Conservation (phyloP, 2,113 vertebrate genomes). For the Struthio camelus region DNA sequence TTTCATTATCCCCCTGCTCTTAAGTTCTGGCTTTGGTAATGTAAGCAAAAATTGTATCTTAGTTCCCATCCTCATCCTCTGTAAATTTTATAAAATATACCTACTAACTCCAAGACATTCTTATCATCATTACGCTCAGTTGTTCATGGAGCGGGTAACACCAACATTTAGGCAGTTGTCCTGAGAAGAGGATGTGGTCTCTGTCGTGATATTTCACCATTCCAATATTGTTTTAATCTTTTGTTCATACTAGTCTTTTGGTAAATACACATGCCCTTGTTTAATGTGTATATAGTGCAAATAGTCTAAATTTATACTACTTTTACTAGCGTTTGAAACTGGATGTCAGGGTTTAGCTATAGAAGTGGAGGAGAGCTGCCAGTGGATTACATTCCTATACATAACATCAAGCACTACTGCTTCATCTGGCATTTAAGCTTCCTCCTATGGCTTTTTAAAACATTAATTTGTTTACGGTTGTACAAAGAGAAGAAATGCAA, state of each 20-base stretch:
- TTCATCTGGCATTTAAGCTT: neutral
- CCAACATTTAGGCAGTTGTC: neutral
- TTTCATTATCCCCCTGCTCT: neutral
- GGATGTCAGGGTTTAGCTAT: neutral
- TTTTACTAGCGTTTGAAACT: neutral
- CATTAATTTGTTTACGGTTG: neutral
- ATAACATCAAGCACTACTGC: neutral
- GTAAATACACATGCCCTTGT: neutral
- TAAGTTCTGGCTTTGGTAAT: neutral
- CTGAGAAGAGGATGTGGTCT: neutral
- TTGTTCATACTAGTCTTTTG: neutral
- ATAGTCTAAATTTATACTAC: neutral
- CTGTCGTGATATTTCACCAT: neutral
- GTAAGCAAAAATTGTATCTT: neutral
- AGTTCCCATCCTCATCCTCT: neutral
- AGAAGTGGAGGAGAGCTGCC: neutral
- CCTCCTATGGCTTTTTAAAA: neutral
- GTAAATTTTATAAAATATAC: neutral
- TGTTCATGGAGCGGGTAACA: neutral
- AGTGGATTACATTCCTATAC: neutral
- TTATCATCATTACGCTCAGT: accelerated
- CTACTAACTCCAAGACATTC: neutral
- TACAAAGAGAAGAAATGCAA: neutral
- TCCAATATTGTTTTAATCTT: neutral
- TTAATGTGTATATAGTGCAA: neutral